These are phyloP conservation scores for Tupiocoris notatus DNA, from an alignment of 2,888 invertebrate species.

Conservation along the genomic window DNA sequence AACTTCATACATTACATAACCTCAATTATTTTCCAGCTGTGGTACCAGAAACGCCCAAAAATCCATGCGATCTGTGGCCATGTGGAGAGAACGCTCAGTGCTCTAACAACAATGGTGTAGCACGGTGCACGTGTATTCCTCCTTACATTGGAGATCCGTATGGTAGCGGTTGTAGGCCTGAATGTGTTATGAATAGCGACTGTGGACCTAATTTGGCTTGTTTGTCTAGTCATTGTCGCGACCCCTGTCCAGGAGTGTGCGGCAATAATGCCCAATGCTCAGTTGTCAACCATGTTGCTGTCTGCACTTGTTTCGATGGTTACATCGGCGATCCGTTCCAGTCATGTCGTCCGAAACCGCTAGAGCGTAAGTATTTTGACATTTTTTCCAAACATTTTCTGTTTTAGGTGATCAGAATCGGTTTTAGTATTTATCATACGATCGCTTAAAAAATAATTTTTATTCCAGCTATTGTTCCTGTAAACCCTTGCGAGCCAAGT, in stretches of 20 bases:
- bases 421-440: background rate
- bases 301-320: conserved; percentile 74
- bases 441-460: no score
- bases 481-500: conserved; percentile 62
- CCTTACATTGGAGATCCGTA: conserved; percentile 87
- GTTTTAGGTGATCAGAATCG: background rate
- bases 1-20: no score
- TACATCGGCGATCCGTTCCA: conserved; percentile 81
- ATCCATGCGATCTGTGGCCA: conserved; percentile 75
- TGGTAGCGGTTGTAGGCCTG: conserved; percentile 78
- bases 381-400: background rate
- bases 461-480: conserved; percentile 53
- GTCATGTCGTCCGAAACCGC: conserved; percentile 65
- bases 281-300: conserved; percentile 78
- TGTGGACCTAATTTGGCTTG: conserved; percentile 76
- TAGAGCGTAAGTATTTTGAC: conserved; percentile 56
- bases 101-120: conserved; percentile 65
- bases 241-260: conserved; percentile 82
- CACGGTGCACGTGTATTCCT: conserved; percentile 80
- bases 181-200: conserved; percentile 78
- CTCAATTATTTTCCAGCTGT: conserved; percentile 47
- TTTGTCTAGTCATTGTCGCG: conserved; percentile 78
- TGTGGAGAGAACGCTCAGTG: conserved; percentile 85
- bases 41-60: conserved; percentile 53
- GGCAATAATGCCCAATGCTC: conserved; percentile 79